Base-by-base conservation (phyloP, 2,113 vertebrate genomes). In the Collichthys lucidus region DNA sequence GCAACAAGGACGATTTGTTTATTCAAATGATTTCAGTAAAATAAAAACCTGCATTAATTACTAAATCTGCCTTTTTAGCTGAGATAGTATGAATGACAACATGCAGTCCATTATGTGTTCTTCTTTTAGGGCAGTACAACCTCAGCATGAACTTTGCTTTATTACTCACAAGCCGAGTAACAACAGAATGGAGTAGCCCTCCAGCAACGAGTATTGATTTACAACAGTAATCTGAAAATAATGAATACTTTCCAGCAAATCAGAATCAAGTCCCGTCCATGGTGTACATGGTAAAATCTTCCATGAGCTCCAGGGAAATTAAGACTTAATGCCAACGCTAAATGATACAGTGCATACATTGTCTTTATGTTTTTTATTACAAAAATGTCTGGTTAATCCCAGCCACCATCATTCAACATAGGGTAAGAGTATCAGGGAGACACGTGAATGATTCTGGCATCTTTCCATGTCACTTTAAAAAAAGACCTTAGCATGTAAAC, bases 201-300 rank as follows among this genome's bases (percentile, higher is more conserved):
- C 57, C 65, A 76, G 22, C 35, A 4, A 53, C 11, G 20, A 72
- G 67, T 77, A 46, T 74, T 68, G 3, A 47, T 68, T 75, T 62
- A 75, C 59, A 70, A 22, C 55, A 47, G 22, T 55, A 47, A 56
- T 56, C 64, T 75, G 55, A 68, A 82, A 68, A 46, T 69, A 68
- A 63, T 63, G 26, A 81, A 69, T 15, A 15, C n/a, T 35, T 49
- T 68, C 47, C 35, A 24, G 17, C 17, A 47, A 56, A 72, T 80
- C 67, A 63, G 47, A 78, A 64, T 75, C 50, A 55, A 20, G 63
- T 8, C 20, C 11, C 46, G 17, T 2, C 11, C 55, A 3, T 35
- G 11, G n/a, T n/a, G 47, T 3, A 9, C n/a, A 3, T 11, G 50
- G 16, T 22, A 15, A 40, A 49, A 22, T 49, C 53, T n/a, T 40